A percentile compares a stretch with the other conserved stretches of the same genome.
Evolutionary conservation across 2,797 vertebrate genomes (phyloP).

Genomic region (Strix occidentalis): DNA sequence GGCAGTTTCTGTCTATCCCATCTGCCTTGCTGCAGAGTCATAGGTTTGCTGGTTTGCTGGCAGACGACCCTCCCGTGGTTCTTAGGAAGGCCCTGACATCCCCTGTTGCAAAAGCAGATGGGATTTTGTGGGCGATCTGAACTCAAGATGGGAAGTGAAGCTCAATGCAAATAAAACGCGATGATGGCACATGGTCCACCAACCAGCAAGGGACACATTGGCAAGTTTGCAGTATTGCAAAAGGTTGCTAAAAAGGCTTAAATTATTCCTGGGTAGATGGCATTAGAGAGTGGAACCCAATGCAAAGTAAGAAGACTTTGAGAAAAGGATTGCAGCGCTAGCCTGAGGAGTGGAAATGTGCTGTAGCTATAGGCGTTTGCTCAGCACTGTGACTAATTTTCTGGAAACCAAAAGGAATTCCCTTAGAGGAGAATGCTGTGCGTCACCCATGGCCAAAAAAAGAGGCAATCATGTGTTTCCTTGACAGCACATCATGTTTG

Average conservation of each 20-base stretch:
- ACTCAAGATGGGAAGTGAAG: not conserved
- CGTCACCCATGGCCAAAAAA: not conserved
- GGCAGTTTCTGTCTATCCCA: not conserved
- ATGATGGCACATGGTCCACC: not conserved
- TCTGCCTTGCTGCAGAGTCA: not conserved
- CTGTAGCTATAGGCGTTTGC: not conserved
- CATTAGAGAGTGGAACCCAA: not conserved
- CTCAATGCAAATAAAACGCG: rapidly evolving
- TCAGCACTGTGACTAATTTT: constrained; percentile 33
- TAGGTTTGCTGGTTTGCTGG: not conserved
- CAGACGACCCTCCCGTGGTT: not conserved
- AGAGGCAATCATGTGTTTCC: not conserved
- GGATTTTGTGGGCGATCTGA: not conserved
- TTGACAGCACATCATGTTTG: constrained; percentile 32
- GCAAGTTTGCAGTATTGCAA: not conserved
- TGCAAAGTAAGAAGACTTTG: not conserved
- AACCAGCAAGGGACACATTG: not conserved
- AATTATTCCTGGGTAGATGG: not conserved
- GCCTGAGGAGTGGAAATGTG: not conserved
- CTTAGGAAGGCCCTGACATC: not conserved
- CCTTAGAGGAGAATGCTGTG: not conserved
- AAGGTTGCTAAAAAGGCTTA: not conserved
- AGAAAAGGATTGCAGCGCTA: not conserved
- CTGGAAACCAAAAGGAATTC: constrained; percentile 48
- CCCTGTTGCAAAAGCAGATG: not conserved